Base-by-base conservation (phyloP, 2,888 invertebrate species). In the Syrista parreyssii region DNA sequence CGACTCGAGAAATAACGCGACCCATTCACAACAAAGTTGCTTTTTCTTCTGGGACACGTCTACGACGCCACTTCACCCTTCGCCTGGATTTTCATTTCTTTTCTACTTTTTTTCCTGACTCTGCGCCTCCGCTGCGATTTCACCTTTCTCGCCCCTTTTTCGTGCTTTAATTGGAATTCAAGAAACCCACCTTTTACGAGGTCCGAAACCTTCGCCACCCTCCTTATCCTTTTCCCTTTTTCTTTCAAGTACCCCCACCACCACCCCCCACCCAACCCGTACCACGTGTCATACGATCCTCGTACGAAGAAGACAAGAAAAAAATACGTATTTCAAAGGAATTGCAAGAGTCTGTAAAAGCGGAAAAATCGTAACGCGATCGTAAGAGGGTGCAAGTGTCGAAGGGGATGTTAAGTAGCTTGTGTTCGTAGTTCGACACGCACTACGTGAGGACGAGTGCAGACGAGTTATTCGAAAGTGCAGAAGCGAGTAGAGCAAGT, bases 401-500 rank as follows among this genome's bases (percentile, higher is more conserved):
- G 23, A 23, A 55, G 55, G 55, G 9, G 55, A 55, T 23, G 23
- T 55, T 23, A 23, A 23, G 55, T 1, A 55, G 23, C 55, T 40
- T 23, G 55, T 9, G 23, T 55, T 55, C 23, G 23, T 23, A 55
- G 23, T 55, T 23, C 55, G 55, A 55, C 55, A 55, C 23, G 23
- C 55, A 55, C 9, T 55, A 23, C 23, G 15, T 2, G 55, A 23
- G 23, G 55, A 55, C 2, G 55, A 55, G 40, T 55, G 9, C 23
- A 9, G 55, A 1, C 55, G 9, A 55, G 55, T 55, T 55, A 23
- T 23, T 55, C 23, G 23, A 55, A 55, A 23, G 55, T 55, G 6
- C 55, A 55, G 23, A 55, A 55, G 2, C 23, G 55, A 69, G 78
- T 68, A 68, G 72, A 76, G 71, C 35, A 75, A 75, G 69, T 71